Evolutionary conservation across 2,888 invertebrate genomes (phyloP).

Genomic region (Diploptera punctata): DNA sequence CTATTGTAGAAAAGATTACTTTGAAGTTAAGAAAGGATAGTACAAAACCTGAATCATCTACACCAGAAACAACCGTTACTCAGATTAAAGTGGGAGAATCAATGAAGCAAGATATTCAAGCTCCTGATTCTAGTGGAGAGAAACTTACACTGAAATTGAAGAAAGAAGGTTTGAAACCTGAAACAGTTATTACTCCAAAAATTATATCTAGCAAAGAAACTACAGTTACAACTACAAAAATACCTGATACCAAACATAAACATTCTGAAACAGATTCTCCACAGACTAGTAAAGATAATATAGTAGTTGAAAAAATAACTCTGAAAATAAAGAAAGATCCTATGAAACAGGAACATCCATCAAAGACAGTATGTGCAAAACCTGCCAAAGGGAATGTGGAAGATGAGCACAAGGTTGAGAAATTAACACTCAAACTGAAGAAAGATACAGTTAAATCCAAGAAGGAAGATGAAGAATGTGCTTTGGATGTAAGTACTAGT

Average conservation of each 20-base stretch:
- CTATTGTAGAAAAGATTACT: constrained; percentile 35
- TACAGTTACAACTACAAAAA: neutral
- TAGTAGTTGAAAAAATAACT: constrained; percentile 38
- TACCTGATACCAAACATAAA: constrained; percentile 2
- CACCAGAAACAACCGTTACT: neutral
- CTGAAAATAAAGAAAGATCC: constrained; percentile 37
- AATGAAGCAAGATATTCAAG: constrained; percentile 5
- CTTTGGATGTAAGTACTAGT: neutral
- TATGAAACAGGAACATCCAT: neutral
- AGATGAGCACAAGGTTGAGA: constrained; percentile 41
- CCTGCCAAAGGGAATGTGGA: neutral
- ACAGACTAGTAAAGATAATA: constrained; percentile 6
- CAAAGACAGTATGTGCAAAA: neutral
- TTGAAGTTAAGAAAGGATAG: constrained; percentile 37
- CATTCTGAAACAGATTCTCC: neutral
- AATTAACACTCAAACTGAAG: constrained; percentile 45
- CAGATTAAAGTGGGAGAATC: constrained; percentile 18
- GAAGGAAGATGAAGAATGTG: constrained; percentile 11
- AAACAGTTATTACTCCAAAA: neutral
- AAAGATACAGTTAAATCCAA: constrained; percentile 27
- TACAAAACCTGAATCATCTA: constrained; percentile 9
- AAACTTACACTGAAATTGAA: constrained; percentile 30
- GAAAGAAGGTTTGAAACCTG: constrained; percentile 34
- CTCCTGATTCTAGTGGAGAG: neutral
- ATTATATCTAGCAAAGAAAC: neutral